A percentile compares a stretch with the other conserved stretches of the same genome.
Conservation (phyloP, 2,113 vertebrate species). For the rat (Rattus norvegicus) region GRCr8 NC_086023.1:105838001-105838500, state of each 20-base stretch:
- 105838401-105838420: not conserved
- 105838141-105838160: not conserved
- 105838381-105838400: not conserved
- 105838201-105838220: not conserved
- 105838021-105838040: not conserved
- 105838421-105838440: not conserved
- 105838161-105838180: not conserved
- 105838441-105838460: not conserved
- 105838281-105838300: not conserved
- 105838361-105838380: not conserved
- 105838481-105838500: not conserved
- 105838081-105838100: not conserved
- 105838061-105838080: not conserved
- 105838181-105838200: not conserved
- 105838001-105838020: not conserved
- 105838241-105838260: not conserved
- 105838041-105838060: not conserved
- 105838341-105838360: not conserved
- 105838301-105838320: not conserved
- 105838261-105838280: not conserved
- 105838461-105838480: not conserved
- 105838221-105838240: not conserved
- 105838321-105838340: not conserved
- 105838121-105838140: not conserved
- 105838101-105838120: not conserved